phyloP scores from a whole-genome alignment of 92 coral and sea anemone species.

The Paragorgia papillata region DNA sequence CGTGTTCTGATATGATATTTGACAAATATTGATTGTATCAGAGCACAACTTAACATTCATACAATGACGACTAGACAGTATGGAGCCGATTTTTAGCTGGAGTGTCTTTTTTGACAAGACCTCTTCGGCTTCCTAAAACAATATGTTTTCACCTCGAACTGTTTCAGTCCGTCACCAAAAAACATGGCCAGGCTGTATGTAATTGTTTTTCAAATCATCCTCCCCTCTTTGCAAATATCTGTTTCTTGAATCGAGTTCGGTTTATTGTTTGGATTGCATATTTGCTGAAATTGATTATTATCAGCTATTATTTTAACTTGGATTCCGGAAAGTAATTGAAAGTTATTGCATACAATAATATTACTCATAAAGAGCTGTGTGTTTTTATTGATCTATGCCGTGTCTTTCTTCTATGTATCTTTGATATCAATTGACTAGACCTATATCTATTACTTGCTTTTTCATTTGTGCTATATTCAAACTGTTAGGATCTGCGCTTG shows the following conservation, averaged over 20 bases:
- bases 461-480: background rate
- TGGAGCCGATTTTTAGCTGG: slow-evolving; percentile 11
- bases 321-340: background rate
- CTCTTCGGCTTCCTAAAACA: background rate
- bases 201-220: slow-evolving; percentile 23
- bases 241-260: background rate
- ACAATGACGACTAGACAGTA: slow-evolving; percentile 17
- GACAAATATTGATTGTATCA: slow-evolving; percentile 36
- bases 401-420: background rate
- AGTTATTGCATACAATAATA: background rate
- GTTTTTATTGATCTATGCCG: background rate
- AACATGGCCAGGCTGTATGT: background rate
- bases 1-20: no score
- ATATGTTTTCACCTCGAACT: background rate
- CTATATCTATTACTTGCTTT: no score
- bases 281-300: slow-evolving; percentile 23
- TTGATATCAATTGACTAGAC: background rate
- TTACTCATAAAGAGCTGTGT: background rate
- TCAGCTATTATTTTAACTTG: background rate
- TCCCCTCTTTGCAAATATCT: slow-evolving; percentile 13
- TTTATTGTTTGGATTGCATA: slow-evolving; percentile 31
- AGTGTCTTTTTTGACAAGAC: slow-evolving; percentile 1
- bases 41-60: slow-evolving; percentile 22
- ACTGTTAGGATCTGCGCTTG: background rate
- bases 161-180: background rate